These are phyloP conservation scores for Micromys minutus DNA, from an alignment of 2,113 vertebrate species.

Conservation along the genomic window DNA sequence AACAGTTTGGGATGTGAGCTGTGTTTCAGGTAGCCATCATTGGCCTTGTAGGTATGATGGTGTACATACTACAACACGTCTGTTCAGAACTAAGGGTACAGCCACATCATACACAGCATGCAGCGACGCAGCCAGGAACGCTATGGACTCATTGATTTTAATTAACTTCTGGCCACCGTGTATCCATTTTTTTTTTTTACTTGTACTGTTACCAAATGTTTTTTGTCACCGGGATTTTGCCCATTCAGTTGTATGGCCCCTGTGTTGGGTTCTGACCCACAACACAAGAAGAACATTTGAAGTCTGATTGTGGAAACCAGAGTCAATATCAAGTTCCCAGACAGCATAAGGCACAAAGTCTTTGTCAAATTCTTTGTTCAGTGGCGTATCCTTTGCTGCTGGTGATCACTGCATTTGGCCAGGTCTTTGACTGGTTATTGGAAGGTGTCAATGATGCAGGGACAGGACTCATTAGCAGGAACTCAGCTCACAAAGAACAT, in stretches of 20 bases:
- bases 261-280: background rate
- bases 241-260: background rate
- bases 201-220: background rate
- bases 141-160: background rate
- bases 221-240: background rate
- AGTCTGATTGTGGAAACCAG: slow-evolving; percentile 55
- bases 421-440: background rate
- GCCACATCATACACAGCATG: background rate
- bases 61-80: no score
- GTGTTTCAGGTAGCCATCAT: background rate
- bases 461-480: background rate
- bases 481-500: slow-evolving; percentile 30
- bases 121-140: background rate
- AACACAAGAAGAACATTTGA: slow-evolving; percentile 5
- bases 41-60: background rate
- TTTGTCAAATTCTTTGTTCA: slow-evolving; percentile 50
- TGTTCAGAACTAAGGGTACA: background rate
- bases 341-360: background rate
- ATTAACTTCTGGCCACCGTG: background rate
- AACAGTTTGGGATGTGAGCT: background rate
- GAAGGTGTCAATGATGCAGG: background rate
- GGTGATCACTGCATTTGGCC: background rate
- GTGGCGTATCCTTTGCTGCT: background rate
- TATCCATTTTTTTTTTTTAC: no score
- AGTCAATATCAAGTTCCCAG: slow-evolving; percentile 57